These are phyloP conservation scores for Galbula dea DNA, from an alignment of 2,113 vertebrate genomes.

Conservation along the genomic window DNA sequence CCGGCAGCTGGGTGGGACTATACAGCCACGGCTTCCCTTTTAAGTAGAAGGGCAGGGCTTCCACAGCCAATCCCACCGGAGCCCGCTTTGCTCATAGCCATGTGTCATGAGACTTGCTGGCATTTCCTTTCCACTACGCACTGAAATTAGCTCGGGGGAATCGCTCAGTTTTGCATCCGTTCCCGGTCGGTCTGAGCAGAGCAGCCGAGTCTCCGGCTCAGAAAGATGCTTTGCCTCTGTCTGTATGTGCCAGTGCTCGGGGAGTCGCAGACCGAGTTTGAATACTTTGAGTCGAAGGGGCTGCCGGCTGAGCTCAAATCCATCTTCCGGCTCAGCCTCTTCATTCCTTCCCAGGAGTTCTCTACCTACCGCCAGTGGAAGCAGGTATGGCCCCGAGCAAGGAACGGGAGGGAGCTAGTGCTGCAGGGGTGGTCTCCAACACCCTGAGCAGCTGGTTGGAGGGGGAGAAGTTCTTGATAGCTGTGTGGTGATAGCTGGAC, in stretches of 20 bases:
- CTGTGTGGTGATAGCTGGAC: neutral
- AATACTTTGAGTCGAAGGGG: slow-evolving; percentile 92
- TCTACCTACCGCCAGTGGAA: slow-evolving; percentile 89
- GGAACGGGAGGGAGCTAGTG: rapidly evolving
- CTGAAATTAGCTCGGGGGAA: neutral
- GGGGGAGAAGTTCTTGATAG: neutral
- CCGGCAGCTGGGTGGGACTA: neutral
- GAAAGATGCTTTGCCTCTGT: slow-evolving; percentile 88
- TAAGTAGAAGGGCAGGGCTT: slow-evolving; percentile 71
- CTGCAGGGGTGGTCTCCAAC: neutral
- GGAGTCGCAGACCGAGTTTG: slow-evolving; percentile 82
- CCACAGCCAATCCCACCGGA: slow-evolving; percentile 47
- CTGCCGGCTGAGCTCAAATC: slow-evolving; percentile 88
- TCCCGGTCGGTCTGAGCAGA: neutral
- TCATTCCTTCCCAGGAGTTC: slow-evolving; percentile 90
- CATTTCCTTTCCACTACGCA: slow-evolving; percentile 58
- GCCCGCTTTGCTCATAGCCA: slow-evolving; percentile 2
- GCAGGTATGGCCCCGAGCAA: slow-evolving; percentile 65
- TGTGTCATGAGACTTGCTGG: slow-evolving; percentile 61
- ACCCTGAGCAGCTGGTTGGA: rapidly evolving
- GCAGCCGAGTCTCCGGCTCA: neutral
- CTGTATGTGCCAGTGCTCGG: slow-evolving; percentile 85
- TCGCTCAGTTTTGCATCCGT: neutral
- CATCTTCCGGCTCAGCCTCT: slow-evolving; percentile 87
- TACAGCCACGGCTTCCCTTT: slow-evolving; percentile 13